These are phyloP conservation scores for Cryptotis parvus DNA, from an alignment of 2,113 vertebrate species.

Conservation along the genomic window DNA sequence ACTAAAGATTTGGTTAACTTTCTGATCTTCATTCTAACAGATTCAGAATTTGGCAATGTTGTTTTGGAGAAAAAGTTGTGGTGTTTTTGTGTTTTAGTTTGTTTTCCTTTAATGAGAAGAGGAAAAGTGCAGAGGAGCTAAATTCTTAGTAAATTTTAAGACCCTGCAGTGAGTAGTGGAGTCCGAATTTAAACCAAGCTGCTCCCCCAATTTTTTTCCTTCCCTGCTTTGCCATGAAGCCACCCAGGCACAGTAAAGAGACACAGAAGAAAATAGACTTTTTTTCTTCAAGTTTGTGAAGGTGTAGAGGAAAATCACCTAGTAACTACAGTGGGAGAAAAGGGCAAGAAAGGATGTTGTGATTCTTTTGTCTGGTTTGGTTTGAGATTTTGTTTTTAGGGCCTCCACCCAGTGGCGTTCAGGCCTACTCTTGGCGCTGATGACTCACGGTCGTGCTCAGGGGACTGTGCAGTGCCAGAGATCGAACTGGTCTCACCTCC, in stretches of 20 bases:
- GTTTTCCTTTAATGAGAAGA: constrained; percentile 17
- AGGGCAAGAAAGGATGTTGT: neutral
- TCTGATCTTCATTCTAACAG: constrained; percentile 10
- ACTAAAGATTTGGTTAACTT: neutral
- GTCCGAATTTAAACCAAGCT: neutral
- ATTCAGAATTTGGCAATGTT: neutral
- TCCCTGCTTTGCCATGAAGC: neutral
- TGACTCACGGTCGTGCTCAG: too few relatives aligned
- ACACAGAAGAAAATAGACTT: neutral
- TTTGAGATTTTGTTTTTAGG: too few relatives aligned
- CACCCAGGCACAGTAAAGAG: neutral
- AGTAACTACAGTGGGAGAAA: neutral
- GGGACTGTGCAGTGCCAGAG: too few relatives aligned
- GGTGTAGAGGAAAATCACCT: neutral
- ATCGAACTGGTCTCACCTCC: too few relatives aligned
- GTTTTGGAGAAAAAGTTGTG: neutral
- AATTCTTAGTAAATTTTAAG: neutral
- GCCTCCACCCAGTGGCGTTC: too few relatives aligned
- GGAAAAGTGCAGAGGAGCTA: neutral
- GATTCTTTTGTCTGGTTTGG: neutral
- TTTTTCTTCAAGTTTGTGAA: neutral
- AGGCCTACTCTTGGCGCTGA: too few relatives aligned
- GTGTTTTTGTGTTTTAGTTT: neutral
- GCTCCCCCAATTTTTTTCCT: neutral
- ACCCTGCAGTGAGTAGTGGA: neutral